These are phyloP conservation scores for Xenopus petersii DNA, from an alignment of 2,797 vertebrate species.

Conservation along the genomic window DNA sequence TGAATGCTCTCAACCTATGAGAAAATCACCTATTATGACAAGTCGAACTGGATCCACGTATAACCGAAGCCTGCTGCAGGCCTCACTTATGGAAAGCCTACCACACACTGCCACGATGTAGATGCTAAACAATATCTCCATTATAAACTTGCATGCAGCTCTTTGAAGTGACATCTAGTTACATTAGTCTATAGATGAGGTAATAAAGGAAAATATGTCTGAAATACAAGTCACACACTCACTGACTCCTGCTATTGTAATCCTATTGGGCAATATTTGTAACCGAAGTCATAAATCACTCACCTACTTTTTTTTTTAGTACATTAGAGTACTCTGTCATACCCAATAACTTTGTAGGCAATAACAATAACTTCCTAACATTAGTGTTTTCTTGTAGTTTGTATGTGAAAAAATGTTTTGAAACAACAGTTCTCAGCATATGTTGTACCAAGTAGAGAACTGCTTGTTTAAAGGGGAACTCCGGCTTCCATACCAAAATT, in stretches of 20 bases:
- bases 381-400: too few relatives aligned
- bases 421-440: too few relatives aligned
- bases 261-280: neutral
- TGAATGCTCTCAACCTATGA: conserved; percentile 69
- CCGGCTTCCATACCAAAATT: too few relatives aligned
- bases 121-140: conserved; percentile 16
- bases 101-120: neutral
- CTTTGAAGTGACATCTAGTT: neutral
- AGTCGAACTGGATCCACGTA: conserved; percentile 60
- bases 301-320: too few relatives aligned
- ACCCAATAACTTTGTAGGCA: too few relatives aligned
- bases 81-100: conserved; percentile 31
- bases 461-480: too few relatives aligned
- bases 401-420: too few relatives aligned
- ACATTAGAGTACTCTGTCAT: too few relatives aligned
- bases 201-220: neutral
- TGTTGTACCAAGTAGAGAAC: too few relatives aligned
- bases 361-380: too few relatives aligned
- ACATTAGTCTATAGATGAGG: conserved; percentile 2
- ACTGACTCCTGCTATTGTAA: neutral
- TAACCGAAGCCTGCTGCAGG: conserved; percentile 14
- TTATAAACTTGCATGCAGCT: conserved; percentile 1
- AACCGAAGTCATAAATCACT: too few relatives aligned
- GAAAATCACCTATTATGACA: conserved; percentile 69
- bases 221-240: neutral